phyloP scores from a whole-genome alignment of 2,113 vertebrate species.

The Thermophis baileyi region DNA sequence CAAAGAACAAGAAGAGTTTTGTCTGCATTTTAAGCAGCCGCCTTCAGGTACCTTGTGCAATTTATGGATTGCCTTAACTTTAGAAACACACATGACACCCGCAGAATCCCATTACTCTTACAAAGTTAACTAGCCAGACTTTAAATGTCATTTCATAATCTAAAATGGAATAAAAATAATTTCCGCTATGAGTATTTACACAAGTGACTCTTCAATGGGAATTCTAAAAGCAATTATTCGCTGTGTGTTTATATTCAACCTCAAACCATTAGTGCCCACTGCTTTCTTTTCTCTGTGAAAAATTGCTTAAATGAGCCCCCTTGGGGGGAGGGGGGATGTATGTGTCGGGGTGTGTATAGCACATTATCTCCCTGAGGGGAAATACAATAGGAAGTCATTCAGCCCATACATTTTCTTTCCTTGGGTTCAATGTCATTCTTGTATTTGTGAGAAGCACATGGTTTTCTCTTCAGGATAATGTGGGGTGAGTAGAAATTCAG shows the following conservation, averaged over 20 bases:
- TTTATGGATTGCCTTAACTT: slow-evolving; percentile 28
- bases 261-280: slow-evolving; percentile 22
- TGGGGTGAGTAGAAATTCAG: slow-evolving; percentile 76
- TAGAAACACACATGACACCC: slow-evolving; percentile 13
- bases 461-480: slow-evolving; percentile 57
- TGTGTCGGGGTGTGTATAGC: background rate
- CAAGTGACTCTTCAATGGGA: slow-evolving; percentile 27
- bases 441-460: slow-evolving; percentile 63
- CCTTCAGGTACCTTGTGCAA: slow-evolving; percentile 20
- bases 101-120: slow-evolving; percentile 32
- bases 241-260: slow-evolving; percentile 35
- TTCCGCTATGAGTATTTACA: slow-evolving; percentile 44
- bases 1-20: slow-evolving; percentile 33
- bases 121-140: slow-evolving; percentile 28
- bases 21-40: slow-evolving; percentile 30
- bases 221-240: slow-evolving; percentile 47
- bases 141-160: slow-evolving; percentile 48
- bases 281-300: slow-evolving; percentile 31
- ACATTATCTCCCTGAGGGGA: slow-evolving; percentile 43
- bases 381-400: slow-evolving; percentile 52
- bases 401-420: slow-evolving; percentile 59
- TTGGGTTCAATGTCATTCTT: slow-evolving; percentile 50
- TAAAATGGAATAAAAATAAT: slow-evolving; percentile 48
- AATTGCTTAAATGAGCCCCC: slow-evolving; percentile 42
- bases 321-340: background rate